Evolutionary conservation across 2,797 vertebrate genomes (phyloP).

Genomic region (Falco berigora): DNA sequence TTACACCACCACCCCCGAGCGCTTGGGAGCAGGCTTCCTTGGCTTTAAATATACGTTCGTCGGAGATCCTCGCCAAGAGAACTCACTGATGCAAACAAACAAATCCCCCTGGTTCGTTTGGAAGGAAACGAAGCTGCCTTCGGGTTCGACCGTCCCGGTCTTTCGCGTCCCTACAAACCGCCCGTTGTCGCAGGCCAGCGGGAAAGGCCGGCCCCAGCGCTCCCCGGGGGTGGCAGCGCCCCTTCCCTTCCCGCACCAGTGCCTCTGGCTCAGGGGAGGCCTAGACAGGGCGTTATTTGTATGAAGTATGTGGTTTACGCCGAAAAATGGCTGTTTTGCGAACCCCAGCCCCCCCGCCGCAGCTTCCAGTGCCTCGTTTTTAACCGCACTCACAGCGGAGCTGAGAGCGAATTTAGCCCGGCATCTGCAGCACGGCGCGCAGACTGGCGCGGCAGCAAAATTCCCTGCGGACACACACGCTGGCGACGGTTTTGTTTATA

Average conservation of each 20-base stretch:
- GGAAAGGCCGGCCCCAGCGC: background rate
- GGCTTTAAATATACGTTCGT: background rate
- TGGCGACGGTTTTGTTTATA: fast-evolving
- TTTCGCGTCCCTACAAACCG: background rate
- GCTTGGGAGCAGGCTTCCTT: background rate
- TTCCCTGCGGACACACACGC: fast-evolving
- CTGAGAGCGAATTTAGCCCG: no score
- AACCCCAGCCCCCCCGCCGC: background rate
- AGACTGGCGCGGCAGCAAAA: fast-evolving
- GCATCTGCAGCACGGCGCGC: background rate
- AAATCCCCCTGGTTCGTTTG: background rate
- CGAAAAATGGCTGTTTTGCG: background rate
- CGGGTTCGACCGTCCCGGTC: fast-evolving
- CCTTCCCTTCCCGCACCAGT: background rate
- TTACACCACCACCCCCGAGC: fast-evolving
- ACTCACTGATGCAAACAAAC: background rate
- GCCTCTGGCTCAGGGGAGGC: background rate
- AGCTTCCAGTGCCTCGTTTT: background rate
- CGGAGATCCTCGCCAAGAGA: background rate
- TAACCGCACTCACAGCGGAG: fast-evolving
- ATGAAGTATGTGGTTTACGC: fast-evolving
- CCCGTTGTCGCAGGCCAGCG: fast-evolving
- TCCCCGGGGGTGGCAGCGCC: background rate
- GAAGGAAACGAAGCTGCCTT: background rate
- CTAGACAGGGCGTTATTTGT: no score